Evolutionary conservation across 2,888 invertebrate genomes (phyloP), one percentile per base, ranked within the genome.

Genomic region (Caenorhabditis zanzibari): DNA sequence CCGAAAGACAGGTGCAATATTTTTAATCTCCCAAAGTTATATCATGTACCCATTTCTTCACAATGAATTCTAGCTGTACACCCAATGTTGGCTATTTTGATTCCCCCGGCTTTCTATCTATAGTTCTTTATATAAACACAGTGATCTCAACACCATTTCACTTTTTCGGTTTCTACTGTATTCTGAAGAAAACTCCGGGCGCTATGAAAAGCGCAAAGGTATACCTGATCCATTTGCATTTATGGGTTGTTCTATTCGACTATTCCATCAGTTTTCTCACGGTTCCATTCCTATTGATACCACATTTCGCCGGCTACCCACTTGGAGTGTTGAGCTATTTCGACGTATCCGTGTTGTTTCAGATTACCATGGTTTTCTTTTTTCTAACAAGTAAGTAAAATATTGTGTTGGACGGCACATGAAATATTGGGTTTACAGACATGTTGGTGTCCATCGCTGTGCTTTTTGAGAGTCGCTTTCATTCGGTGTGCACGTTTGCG

Each of bases 201-300:
- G n/a, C 49, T 14, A 74, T 74, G 73, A 63, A 19, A 0, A 35
- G 63, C 0, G 63, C 52, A 0, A 74, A 54, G 24, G 26, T 16
- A 24, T 52, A 52, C 35, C 9, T 74, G n/a, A 4, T 52, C 2
- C 47, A 22, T 32, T 49, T 52, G 16, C 63, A 63, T 24, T 1
- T 24, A n/a, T 61, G 49, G 49, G 24, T 61, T 10, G 22, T 52
- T 6, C 9, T 49, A 0, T 73, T 73, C 22, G 73, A 73, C 24
- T 52, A 49, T 14, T 38, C 49, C 0, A 9, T 49, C 2, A 52
- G 73, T 52, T 4, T 59, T 19, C 24, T 59, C 9, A 41, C 56
- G 16, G 38, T 61, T 32, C 73, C 73, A 6, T 49, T 61, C 10
- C 1, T 73, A 7, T 22, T 73, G 19, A n/a, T 73, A 19, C 73